Base-by-base conservation (phyloP, 2,797 vertebrate genomes). In the Spea hammondii region DNA sequence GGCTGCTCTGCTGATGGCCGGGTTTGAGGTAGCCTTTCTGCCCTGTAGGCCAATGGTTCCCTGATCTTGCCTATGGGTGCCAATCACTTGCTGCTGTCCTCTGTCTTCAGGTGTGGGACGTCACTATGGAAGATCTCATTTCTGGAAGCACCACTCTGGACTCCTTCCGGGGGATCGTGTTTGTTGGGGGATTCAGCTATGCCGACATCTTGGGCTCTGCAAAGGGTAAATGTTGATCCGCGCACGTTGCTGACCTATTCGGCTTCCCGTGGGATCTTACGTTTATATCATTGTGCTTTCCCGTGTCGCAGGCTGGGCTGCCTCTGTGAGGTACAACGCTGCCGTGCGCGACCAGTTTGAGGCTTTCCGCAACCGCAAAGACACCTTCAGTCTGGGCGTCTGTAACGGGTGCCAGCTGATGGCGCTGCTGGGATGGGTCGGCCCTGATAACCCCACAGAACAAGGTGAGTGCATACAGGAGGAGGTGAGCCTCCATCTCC, bases 151-250 rank as follows among this genome's bases (percentile, higher is more conserved):
- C 92, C 2, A 90, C 87, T 1, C 89, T 98, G 79, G 91, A 96
- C n/a, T 86, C 86, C 0, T 98, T 97, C 83, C 91, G 90, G 0
- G 93, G 94, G 0, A 85, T 96, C 4, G 95, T 95, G 70, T 98
- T 98, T 48, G 96, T 98, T 0, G 96, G 96, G 0, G 96, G 96
- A n/a, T 98, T 98, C 86, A 97, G 96, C 87, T 98, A 96, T 0
- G 96, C 93, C 0, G 96, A 98, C 0, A 95, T 96, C 10, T 87
- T 98, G 50, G 96, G 96, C 45, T 98, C 96, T 62, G 96, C 95
- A 62, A 97, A 96, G 93, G 96, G 96, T 92, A 11, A 13, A 83
- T 53, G 48, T 46, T 4, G 57, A 1, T 14, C 51, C 51, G 51
- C 55, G 55, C 9, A 13, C 0, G 55, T 2, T 11, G 55, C 3